These are phyloP conservation scores for Netelia inedita DNA, from an alignment of 2,888 invertebrate species.

Conservation along the genomic window DNA sequence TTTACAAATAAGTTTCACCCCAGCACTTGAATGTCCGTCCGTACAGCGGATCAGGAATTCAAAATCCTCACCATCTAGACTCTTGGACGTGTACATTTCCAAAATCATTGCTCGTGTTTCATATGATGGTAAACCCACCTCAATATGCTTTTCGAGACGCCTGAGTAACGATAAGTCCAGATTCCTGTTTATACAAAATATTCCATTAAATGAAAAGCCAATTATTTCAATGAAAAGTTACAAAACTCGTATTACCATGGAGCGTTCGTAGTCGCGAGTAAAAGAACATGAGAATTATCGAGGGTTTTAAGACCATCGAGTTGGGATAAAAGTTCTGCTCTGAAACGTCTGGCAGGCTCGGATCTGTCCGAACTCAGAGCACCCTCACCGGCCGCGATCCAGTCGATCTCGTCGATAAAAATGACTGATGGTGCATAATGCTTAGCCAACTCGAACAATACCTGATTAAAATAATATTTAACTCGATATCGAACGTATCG, in stretches of 20 bases:
- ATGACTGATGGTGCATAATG: conserved; percentile 95
- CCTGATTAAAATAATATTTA: conserved; percentile 84
- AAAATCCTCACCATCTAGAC: conserved; percentile 85
- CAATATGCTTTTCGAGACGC: conserved; percentile 94
- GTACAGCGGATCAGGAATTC: conserved; percentile 88
- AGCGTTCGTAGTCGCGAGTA: conserved; percentile 95
- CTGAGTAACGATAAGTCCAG: conserved; percentile 95
- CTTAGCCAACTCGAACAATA: conserved; percentile 94
- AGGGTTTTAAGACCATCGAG: conserved; percentile 91
- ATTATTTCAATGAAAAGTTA: neutral
- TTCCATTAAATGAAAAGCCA: neutral
- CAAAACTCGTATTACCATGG: conserved; percentile 90
- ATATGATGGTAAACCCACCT: conserved; percentile 91
- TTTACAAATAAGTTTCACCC: conserved; percentile 94
- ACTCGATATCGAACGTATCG: neutral
- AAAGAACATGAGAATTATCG: conserved; percentile 89
- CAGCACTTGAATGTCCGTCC: conserved; percentile 94
- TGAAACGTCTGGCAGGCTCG: conserved; percentile 90
- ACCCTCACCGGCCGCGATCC: conserved; percentile 89
- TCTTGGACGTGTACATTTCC: conserved; percentile 85
- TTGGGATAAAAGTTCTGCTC: conserved; percentile 94
- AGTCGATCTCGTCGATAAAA: conserved; percentile 97
- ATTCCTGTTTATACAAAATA: conserved; percentile 88
- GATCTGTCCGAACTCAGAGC: conserved; percentile 84
- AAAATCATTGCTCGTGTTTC: conserved; percentile 90